These are phyloP conservation scores for Rhabdophis nuchalis DNA, from an alignment of 2,797 vertebrate species.

Conservation along the genomic window DNA sequence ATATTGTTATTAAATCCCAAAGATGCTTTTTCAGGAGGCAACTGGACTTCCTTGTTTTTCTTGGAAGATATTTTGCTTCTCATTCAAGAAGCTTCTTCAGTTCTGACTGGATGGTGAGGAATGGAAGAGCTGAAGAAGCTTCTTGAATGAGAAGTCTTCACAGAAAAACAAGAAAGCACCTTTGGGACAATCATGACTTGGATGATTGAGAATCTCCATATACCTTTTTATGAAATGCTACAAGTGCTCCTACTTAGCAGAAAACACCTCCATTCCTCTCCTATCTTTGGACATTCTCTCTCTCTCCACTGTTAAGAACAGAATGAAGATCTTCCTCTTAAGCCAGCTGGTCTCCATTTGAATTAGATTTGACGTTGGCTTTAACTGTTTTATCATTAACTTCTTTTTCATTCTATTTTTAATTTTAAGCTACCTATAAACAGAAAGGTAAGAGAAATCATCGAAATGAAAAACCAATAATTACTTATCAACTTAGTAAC, in stretches of 20 bases:
- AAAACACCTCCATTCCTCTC: neutral
- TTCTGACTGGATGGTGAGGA: too few species aligned
- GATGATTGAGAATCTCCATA: neutral
- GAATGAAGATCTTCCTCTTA: neutral
- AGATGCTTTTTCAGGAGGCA: too few species aligned
- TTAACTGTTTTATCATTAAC: neutral
- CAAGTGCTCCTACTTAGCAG: neutral
- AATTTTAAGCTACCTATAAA: neutral
- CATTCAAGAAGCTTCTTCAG: too few species aligned
- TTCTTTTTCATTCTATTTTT: neutral
- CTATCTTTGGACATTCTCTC: neutral
- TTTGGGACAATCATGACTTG: too few species aligned
- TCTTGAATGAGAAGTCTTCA: too few species aligned
- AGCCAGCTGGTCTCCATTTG: neutral
- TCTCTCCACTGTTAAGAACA: neutral
- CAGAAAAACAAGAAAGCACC: too few species aligned
- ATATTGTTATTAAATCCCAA: neutral
- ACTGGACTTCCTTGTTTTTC: too few species aligned
- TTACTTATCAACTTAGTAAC: neutral
- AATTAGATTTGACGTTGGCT: neutral
- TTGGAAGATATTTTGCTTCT: too few species aligned
- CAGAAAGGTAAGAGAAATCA: neutral
- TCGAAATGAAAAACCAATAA: neutral
- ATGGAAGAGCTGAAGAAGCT: too few species aligned
- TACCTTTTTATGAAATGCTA: neutral